Evolutionary conservation across 1,140 invertebrate species (phyloP).

Genomic region (Rhagoletis pomonella): DNA sequence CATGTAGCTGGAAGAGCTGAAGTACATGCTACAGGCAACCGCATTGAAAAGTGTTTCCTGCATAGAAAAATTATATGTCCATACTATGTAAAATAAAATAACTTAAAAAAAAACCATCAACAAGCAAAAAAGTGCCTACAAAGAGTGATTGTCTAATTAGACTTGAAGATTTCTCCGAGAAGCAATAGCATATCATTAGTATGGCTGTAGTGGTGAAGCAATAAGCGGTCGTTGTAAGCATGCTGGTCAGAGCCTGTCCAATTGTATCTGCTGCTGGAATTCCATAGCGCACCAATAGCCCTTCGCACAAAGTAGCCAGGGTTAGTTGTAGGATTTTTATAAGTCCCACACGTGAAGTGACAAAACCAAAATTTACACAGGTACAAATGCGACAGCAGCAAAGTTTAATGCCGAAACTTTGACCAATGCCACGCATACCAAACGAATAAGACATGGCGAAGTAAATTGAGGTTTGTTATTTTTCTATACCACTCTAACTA

Average conservation of each 20-base stretch:
- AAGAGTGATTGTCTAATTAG: conserved; percentile 86
- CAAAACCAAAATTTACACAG: conserved; percentile 85
- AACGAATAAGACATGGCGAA: conserved; percentile 59
- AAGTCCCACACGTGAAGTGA: conserved; percentile 81
- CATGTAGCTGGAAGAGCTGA: conserved; percentile 84
- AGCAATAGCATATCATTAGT: conserved; percentile 82
- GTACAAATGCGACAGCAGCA: conserved; percentile 85
- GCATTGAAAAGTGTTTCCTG: conserved; percentile 87
- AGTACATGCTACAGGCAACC: conserved; percentile 83
- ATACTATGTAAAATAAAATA: neutral
- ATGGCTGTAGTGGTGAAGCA: conserved; percentile 84
- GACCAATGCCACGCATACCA: conserved; percentile 67
- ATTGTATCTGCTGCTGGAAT: conserved; percentile 79
- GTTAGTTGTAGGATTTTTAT: conserved; percentile 86
- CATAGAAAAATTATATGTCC: conserved; percentile 60
- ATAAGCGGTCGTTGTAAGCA: conserved; percentile 84
- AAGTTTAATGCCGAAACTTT: conserved; percentile 78
- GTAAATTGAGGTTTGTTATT: neutral
- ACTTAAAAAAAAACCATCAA: neutral
- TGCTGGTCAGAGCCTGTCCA: conserved; percentile 84
- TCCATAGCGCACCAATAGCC: conserved; percentile 84
- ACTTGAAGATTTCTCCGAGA: conserved; percentile 84
- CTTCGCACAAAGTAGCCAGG: conserved; percentile 84
- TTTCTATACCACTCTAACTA: too few species aligned
- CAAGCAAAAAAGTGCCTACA: conserved; percentile 75